Percentiles rank a stretch among this genome's conserved stretches.
phyloP scores from a whole-genome alignment of 2,888 invertebrate species.

The Amblyjoppa fuscipennis region DNA sequence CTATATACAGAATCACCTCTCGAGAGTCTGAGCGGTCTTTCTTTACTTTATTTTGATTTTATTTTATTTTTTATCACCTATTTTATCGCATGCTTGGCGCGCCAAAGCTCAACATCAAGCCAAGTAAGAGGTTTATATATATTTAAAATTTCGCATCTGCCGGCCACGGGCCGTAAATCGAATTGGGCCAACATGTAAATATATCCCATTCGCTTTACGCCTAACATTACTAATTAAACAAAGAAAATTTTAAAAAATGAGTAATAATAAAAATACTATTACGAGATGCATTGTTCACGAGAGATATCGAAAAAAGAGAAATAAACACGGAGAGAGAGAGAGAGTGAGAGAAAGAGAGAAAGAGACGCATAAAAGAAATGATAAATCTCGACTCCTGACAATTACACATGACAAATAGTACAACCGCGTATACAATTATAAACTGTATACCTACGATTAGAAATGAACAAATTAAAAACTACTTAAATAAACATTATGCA shows the following conservation, averaged over 20 bases:
- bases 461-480: constrained; percentile 68
- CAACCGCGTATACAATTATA: constrained; percentile 71
- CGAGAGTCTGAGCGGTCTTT: constrained; percentile 48
- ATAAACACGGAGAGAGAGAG: background rate
- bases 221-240: constrained; percentile 59
- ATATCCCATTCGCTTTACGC: constrained; percentile 59
- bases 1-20: constrained; percentile 33
- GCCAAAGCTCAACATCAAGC: constrained; percentile 65
- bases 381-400: constrained; percentile 65
- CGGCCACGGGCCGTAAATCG: constrained; percentile 53
- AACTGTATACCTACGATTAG: constrained; percentile 70
- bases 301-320: background rate
- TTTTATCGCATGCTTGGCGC: constrained; percentile 62
- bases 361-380: constrained; percentile 31
- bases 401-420: constrained; percentile 72
- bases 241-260: constrained; percentile 46
- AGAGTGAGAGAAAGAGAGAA: constrained; percentile 19
- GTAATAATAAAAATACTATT: constrained; percentile 21
- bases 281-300: constrained; percentile 53
- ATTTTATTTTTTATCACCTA: background rate
- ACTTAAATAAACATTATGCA: constrained; percentile 68
- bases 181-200: constrained; percentile 63
- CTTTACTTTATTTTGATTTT: constrained; percentile 4
- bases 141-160: constrained; percentile 48
- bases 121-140: constrained; percentile 49